Percentiles rank a stretch among this genome's conserved stretches.
Evolutionary conservation across 2,888 invertebrate species (phyloP).

Genomic region (Ochropleura plecta): DNA sequence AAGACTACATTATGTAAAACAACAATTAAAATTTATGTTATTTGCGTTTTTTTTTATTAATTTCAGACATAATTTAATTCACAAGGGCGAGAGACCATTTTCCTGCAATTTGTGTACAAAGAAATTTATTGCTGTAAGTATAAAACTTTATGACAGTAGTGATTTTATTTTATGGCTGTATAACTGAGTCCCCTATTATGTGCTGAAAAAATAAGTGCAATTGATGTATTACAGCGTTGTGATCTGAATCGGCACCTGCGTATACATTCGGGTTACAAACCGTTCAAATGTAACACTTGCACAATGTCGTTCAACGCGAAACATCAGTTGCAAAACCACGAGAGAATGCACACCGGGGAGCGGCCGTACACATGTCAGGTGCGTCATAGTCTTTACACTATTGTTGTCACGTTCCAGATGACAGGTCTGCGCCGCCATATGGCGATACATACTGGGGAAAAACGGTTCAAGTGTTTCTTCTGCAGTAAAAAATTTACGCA

Average conservation of each 20-base stretch:
- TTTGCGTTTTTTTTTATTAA: slow-evolving; percentile 70
- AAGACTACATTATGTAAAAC: not conserved
- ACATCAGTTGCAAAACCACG: slow-evolving; percentile 89
- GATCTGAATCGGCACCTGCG: slow-evolving; percentile 89
- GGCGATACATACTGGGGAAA: slow-evolving; percentile 80
- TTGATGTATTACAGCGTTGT: slow-evolving; percentile 85
- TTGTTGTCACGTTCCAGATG: slow-evolving; percentile 75
- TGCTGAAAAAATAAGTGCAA: slow-evolving; percentile 65
- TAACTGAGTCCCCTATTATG: slow-evolving; percentile 28
- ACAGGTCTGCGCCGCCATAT: slow-evolving; percentile 79
- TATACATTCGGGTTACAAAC: slow-evolving; percentile 89
- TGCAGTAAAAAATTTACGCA: slow-evolving; percentile 81
- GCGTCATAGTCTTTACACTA: slow-evolving; percentile 62
- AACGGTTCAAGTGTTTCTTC: slow-evolving; percentile 77
- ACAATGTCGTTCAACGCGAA: slow-evolving; percentile 90
- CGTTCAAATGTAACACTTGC: slow-evolving; percentile 86
- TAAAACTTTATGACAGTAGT: slow-evolving; percentile 5
- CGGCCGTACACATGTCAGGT: slow-evolving; percentile 88
- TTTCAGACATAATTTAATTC: slow-evolving; percentile 89
- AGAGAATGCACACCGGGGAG: slow-evolving; percentile 89
- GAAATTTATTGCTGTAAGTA: slow-evolving; percentile 88
- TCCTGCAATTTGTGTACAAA: slow-evolving; percentile 86
- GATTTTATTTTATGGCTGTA: slow-evolving; percentile 6
- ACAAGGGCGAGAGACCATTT: slow-evolving; percentile 88
- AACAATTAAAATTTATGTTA: not conserved